Base-by-base conservation (phyloP, 2,113 vertebrate genomes). In the Uria lomvia region DNA sequence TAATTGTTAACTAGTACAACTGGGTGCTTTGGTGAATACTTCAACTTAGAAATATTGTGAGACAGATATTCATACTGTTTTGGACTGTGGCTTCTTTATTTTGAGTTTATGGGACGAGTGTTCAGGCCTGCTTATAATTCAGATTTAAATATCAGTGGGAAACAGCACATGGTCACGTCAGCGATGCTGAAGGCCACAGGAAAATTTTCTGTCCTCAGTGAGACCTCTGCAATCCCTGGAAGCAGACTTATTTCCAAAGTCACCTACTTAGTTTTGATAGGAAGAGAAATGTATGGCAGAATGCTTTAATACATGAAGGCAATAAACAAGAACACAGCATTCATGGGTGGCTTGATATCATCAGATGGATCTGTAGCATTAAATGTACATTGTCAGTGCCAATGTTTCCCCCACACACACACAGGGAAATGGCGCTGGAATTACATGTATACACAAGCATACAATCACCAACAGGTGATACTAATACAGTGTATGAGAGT, bases 31-130 rank as follows among this genome's bases (percentile, higher is more conserved):
- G 63, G 78, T 70, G 58, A 91, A 58, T 88, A 76, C 79, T 85
- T 94, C 55, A 90, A 74, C 50, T 85, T 70, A 86, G 63, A 91
- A 96, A 94, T 88, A 96, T 42, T 0, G 11, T 82, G 62, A 92
- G 80, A 94, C 67, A 87, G 67, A 94, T 74, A 93, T 65, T 91
- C 86, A 87, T 85, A 56, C 63, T 79, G 56, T 11, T 84, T 58
- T 55, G n/a, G 89, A 95, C 92, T 95, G 30, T 91, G 50, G 50
- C 18, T 95, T 96, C 93, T 92, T 96, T 97, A 94, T 91, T 81
- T 92, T 91, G 58, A 94, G n/a, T 83, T 92, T 82, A 90, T 32
- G 47, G 38, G 55, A 58, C 3, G 2, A 88, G 12, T 58, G 42
- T 70, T 80, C 42, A 82, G 62, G 58, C 34, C 74, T 83, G 77